Evolutionary conservation across 2,797 vertebrate genomes (phyloP), one percentile per base, ranked within the genome.

Genomic region (Hafferia zeledoni): DNA sequence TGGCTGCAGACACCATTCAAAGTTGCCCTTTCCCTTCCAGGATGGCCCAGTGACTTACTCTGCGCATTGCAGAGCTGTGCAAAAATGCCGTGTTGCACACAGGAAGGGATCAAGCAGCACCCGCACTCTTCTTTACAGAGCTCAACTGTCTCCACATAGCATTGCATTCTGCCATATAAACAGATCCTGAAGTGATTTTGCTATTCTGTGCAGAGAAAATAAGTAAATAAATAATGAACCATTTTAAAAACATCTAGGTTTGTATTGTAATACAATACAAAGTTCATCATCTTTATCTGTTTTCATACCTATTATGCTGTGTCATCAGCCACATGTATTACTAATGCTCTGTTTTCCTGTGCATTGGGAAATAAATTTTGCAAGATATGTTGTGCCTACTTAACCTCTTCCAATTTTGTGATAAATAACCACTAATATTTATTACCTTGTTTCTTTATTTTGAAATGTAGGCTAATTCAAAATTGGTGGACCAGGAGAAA

Each of bases 401-500:
- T 33, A 85, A 41, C 13, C 13, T 79, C 68, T 81, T 75, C 69
- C 23, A 49, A 5, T 69, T 65, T 33, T 69, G n/a, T 72, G 16
- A 52, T 50, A 33, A 79, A 72, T 18, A 60, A 17, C 5, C 12
- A 60, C 35, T 88, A 35, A 71, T 56, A 35, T 59, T 68, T 31
- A 85, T 97, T 81, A 55, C 28, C 13, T 78, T 69, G 27, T 91
- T 87, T 94, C 60, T 91, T 72, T 89, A 10, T 87, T 90, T 90
- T 39, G 78, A 80, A 81, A 71, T 76, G 13, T 49, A 99, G 99
- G 87, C 96, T 99, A 87, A 98, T 99, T 95, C 98, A 99, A 96
- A 99, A 99, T 94, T 99, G 99, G 99, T 99, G 99, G 99, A 99
- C 99, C 2, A 98, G 98, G 76, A 98, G 98, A 91, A 98, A 97